phyloP scores from a whole-genome alignment of 2,888 invertebrate species.

The Mythimna pallens region DNA sequence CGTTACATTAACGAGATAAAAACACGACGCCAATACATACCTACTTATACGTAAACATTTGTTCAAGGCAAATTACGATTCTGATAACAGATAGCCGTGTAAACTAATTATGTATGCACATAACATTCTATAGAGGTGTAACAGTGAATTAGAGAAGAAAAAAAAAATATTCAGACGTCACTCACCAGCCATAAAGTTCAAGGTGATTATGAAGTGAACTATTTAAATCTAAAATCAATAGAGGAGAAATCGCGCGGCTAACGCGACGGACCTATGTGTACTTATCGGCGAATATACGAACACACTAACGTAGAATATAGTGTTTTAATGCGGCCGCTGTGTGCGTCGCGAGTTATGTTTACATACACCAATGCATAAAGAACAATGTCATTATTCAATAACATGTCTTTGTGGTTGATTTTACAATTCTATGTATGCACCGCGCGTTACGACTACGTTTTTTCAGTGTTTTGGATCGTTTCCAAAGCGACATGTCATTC shows the following conservation, averaged over 20 bases:
- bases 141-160: constrained; percentile 59
- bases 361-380: constrained; percentile 81
- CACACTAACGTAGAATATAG: constrained; percentile 71
- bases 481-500: constrained; percentile 64
- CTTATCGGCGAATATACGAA: constrained; percentile 80
- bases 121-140: constrained; percentile 41
- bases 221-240: constrained; percentile 86
- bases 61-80: constrained; percentile 71
- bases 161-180: constrained; percentile 54
- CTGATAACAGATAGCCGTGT: constrained; percentile 68
- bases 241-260: constrained; percentile 83
- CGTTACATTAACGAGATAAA: constrained; percentile 57
- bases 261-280: constrained; percentile 80
- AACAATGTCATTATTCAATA: constrained; percentile 86
- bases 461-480: constrained; percentile 71
- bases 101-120: constrained; percentile 65
- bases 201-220: constrained; percentile 77
- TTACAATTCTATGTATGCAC: constrained; percentile 78
- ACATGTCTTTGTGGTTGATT: constrained; percentile 71
- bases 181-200: constrained; percentile 89
- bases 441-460: constrained; percentile 63
- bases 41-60: constrained; percentile 68
- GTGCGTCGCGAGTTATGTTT: constrained; percentile 77
- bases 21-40: constrained; percentile 53
- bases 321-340: constrained; percentile 68